These are phyloP conservation scores for Idaea biselata DNA, from an alignment of 2,888 invertebrate genomes.

Conservation along the genomic window DNA sequence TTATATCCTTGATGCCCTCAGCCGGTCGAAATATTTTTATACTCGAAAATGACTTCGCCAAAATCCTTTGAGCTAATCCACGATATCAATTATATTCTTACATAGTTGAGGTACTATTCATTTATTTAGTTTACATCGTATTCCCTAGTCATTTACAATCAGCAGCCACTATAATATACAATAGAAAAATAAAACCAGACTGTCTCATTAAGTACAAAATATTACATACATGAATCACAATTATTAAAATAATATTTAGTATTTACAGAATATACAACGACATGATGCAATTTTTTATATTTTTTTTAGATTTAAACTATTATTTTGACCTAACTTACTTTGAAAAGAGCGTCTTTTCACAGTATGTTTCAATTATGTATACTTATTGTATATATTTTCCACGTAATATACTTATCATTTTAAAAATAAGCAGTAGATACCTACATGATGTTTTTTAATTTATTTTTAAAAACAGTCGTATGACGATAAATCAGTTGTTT, in stretches of 20 bases:
- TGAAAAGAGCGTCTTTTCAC: neutral
- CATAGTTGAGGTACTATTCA: neutral
- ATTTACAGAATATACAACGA: conserved; percentile 68
- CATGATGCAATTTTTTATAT: conserved; percentile 71
- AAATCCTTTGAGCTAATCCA: neutral
- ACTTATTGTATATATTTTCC: conserved; percentile 24
- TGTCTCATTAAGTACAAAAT: neutral
- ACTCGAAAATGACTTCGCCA: no score
- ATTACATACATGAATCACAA: neutral
- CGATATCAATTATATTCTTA: neutral
- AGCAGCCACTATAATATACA: conserved; percentile 40
- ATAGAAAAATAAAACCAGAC: neutral
- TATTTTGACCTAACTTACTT: conserved; percentile 29
- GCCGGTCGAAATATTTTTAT: no score
- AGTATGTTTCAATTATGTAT: conserved; percentile 22
- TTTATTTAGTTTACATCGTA: neutral
- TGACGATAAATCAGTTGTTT: conserved; percentile 59
- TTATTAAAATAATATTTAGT: conserved; percentile 33
- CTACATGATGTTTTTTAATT: conserved; percentile 42
- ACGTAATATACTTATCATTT: conserved; percentile 39
- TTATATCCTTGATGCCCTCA: no score
- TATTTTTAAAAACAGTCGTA: conserved; percentile 43
- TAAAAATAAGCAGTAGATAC: conserved; percentile 24
- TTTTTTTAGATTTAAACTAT: conserved; percentile 47
- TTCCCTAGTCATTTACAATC: conserved; percentile 67